Percentiles rank a stretch among this genome's conserved stretches.
Evolutionary conservation across 2,113 vertebrate genomes (phyloP).

Genomic region (Chaetura pelagica): DNA sequence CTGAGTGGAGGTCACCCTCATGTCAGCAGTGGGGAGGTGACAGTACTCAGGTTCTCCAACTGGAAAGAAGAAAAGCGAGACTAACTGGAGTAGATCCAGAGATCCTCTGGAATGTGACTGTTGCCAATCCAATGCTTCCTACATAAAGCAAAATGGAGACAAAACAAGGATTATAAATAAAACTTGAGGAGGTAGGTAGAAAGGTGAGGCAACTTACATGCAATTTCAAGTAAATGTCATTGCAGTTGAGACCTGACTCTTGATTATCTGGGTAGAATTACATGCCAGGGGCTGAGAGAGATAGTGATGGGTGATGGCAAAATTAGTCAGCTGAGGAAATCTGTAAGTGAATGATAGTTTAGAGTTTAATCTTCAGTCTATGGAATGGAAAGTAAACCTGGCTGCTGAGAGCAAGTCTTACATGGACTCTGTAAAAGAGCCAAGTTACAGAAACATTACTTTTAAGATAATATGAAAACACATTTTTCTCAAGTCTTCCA

Average conservation of each 20-base stretch:
- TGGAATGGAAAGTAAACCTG: background rate
- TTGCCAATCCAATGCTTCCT: background rate
- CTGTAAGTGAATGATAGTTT: background rate
- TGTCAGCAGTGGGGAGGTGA: background rate
- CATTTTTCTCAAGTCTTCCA: background rate
- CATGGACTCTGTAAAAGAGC: background rate
- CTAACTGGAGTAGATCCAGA: background rate
- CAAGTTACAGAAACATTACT: background rate
- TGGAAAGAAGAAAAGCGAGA: background rate
- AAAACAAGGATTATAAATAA: background rate
- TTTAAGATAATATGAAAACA: background rate
- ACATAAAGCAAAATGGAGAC: background rate
- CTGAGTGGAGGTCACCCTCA: background rate
- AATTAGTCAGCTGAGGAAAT: background rate
- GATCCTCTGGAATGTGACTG: background rate
- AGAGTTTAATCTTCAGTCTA: background rate
- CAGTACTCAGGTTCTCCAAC: background rate
- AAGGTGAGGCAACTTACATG: background rate
- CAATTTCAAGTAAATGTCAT: background rate
- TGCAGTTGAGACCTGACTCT: background rate
- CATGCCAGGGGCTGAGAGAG: background rate
- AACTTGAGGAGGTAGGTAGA: background rate
- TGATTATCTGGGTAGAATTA: background rate
- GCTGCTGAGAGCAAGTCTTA: background rate
- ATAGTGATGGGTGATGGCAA: background rate